A percentile compares a stretch with the other conserved stretches of the same genome.
Evolutionary conservation across 2,113 vertebrate genomes (phyloP).

Genomic region (Prunella himalayana): DNA sequence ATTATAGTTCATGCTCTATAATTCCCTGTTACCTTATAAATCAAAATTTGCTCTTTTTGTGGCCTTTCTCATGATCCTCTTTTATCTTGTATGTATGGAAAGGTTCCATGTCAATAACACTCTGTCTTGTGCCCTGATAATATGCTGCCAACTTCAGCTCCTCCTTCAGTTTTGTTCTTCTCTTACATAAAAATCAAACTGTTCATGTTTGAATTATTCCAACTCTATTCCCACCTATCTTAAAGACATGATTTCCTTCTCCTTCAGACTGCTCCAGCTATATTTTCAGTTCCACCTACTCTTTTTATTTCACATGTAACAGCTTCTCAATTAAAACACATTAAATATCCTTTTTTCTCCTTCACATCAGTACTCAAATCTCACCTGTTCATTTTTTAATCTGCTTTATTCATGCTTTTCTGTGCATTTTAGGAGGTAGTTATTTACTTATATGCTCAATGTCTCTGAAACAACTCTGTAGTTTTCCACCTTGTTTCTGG

Average conservation of each 20-base stretch:
- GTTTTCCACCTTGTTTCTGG: background rate
- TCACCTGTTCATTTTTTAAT: background rate
- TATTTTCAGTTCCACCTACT: slow-evolving; percentile 5
- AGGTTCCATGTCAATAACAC: background rate
- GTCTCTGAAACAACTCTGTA: background rate
- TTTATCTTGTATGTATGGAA: background rate
- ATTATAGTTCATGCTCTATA: background rate
- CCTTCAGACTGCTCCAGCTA: background rate
- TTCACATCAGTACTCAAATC: background rate
- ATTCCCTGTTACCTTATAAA: slow-evolving; percentile 4
- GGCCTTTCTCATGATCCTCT: background rate
- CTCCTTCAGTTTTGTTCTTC: slow-evolving; percentile 29
- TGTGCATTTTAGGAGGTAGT: background rate
- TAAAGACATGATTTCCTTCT: slow-evolving; percentile 16
- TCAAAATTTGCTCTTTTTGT: background rate
- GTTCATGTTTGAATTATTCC: background rate
- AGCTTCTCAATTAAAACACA: slow-evolving; percentile 27
- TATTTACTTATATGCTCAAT: background rate
- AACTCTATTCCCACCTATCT: background rate
- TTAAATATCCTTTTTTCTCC: background rate
- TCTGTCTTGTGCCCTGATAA: background rate
- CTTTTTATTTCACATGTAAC: slow-evolving; percentile 13
- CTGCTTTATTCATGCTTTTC: background rate
- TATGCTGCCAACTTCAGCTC: background rate
- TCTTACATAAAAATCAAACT: slow-evolving; percentile 20